Base-by-base conservation (phyloP, 2,113 vertebrate species). In the Rallus limicola region DNA sequence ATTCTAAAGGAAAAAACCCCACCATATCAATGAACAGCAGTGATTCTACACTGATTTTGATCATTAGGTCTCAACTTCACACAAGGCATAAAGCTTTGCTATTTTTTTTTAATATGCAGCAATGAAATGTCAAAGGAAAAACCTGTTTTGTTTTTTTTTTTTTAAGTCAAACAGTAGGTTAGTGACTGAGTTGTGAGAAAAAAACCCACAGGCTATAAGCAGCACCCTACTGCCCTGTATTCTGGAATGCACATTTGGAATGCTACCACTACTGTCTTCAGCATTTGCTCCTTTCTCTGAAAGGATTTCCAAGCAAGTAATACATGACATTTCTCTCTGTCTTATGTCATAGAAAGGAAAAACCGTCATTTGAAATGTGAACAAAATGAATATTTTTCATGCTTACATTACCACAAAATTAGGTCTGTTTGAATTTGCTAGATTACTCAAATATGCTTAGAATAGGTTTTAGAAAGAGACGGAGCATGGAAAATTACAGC, bases 381-480 rank as follows among this genome's bases (percentile, higher is more conserved):
- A 82, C 10, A 90, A 90, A 92, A 67, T 42, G 29, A 93, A n/a
- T 88, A 86, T 78, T 90, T 90, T 93, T 96, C 94, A 96, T 64
- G 88, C 86, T 90, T 93, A 83, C 1, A 10, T 88, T 92, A 75
- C 71, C 79, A 90, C 52, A 95, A 92, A 90, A 94, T 94, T 82
- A 86, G 23, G 53, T 74, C 52, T 67, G 36, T 81, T 81, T 90
- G 91, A 94, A 83, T 94, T 94, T 83, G 33, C 64, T 92, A 75
- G 82, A 81, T 95, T 93, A 90, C 53, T 90, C 79, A 90, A 75
- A 83, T 83, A 92, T 33, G 48, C 38, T 87, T 77, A 92, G 34
- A 93, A 55, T 25, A 60, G 53, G 77, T 92, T 92, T 83, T 78
- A 80, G 29, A 81, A 88, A 78, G 82, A 77, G 52, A n/a, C n/a